Evolutionary conservation across 1,140 invertebrate genomes (phyloP).

Genomic region (Drosophila auraria): DNA sequence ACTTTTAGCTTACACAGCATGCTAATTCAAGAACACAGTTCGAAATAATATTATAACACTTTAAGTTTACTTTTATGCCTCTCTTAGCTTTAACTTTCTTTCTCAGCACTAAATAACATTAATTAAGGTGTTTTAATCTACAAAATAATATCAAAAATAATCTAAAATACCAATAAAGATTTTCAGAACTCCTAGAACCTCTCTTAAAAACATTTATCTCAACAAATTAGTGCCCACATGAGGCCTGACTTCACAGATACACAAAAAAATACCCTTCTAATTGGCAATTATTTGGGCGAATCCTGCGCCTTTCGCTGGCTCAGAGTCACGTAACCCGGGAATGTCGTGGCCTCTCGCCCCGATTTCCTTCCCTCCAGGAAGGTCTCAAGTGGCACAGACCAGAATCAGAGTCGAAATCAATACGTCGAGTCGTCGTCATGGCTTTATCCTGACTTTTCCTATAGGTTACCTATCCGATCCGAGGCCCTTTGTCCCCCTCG

Average conservation of each 20-base stretch:
- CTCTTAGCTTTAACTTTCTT: too few relatives aligned
- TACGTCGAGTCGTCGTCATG: conserved; percentile 70
- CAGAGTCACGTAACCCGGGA: conserved; percentile 10
- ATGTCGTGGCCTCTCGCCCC: conserved; percentile 9
- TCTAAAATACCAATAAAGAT: neutral
- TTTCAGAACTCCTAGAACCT: neutral
- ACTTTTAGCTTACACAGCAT: too few relatives aligned
- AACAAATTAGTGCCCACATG: neutral
- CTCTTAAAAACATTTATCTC: neutral
- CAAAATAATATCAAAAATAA: too few relatives aligned
- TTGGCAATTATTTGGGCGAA: conserved; percentile 41
- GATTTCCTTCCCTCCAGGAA: conserved; percentile 10
- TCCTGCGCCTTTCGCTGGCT: neutral
- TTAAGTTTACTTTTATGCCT: too few relatives aligned
- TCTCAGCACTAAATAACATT: too few relatives aligned
- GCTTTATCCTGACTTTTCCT: conserved; percentile 34
- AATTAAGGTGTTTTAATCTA: too few relatives aligned
- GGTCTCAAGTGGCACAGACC: conserved; percentile 36
- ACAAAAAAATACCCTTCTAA: conserved; percentile 18
- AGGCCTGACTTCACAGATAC: conserved; percentile 7
- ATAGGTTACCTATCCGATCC: conserved; percentile 30
- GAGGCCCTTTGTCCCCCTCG: neutral
- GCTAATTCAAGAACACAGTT: too few relatives aligned
- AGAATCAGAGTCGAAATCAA: conserved; percentile 61
- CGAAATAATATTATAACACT: too few relatives aligned